Evolutionary conservation across 2,888 invertebrate species (phyloP), one percentile per base, ranked within the genome.

Genomic region (Acleris emargana): DNA sequence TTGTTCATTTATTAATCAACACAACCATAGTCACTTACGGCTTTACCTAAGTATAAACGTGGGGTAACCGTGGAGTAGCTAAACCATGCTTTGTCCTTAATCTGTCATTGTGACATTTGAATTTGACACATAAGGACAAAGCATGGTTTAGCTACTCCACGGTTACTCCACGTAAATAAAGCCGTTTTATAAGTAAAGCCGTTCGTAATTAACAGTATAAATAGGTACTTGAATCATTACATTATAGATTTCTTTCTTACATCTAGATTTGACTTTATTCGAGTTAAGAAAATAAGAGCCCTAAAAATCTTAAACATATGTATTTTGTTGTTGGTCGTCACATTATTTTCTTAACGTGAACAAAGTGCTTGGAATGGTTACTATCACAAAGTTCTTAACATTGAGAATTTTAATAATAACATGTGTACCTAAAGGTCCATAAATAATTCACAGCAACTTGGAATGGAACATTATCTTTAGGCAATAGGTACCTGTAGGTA

Each of bases 1-100:
- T 54, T 17, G 20, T 38, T 60, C 25, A 49, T 38, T 55, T 38
- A 60, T 60, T 38, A 9, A 57, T 52, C 60, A 61, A 66, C 66
- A 66, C 66, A 66, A 66, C 61, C 66, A 52, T 61, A 45, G 5
- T 45, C 57, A 51, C 50, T 66, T 66, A 61, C n/a, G n/a, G n/a
- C n/a, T n/a, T n/a, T n/a, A n/a, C n/a, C n/a, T n/a, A n/a, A n/a
- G n/a, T n/a, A n/a, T n/a, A n/a, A n/a, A n/a, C n/a, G n/a, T n/a
- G n/a, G n/a, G n/a, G n/a, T n/a, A n/a, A n/a, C n/a, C n/a, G n/a
- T n/a, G n/a, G n/a, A n/a, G n/a, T n/a, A n/a, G n/a, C n/a, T n/a
- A n/a, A n/a, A n/a, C n/a, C n/a, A n/a, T n/a, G n/a, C n/a, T n/a
- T n/a, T n/a, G n/a, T n/a, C n/a, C n/a, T n/a, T n/a, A n/a, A n/a